These are phyloP conservation scores for Agrotis clavis DNA, from an alignment of 2,888 invertebrate genomes.

Conservation along the genomic window DNA sequence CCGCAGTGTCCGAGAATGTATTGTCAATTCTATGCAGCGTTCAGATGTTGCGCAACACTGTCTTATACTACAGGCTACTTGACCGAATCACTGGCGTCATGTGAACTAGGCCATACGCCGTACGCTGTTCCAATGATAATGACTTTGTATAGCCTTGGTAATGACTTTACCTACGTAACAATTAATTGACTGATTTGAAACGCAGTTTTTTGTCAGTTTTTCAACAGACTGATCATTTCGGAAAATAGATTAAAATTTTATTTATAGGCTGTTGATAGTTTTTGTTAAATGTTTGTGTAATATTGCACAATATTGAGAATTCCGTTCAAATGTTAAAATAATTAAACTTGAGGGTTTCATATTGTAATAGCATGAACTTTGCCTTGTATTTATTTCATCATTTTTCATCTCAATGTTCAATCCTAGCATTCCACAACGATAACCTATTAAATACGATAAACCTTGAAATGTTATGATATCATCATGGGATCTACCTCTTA, in stretches of 20 bases:
- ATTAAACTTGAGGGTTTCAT: constrained; percentile 1
- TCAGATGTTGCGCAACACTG: constrained; percentile 7
- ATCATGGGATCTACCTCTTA: too few relatives aligned
- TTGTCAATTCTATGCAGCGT: neutral
- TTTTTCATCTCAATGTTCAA: too few relatives aligned
- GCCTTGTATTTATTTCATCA: neutral
- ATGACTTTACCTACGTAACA: constrained; percentile 50
- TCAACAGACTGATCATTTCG: constrained; percentile 4
- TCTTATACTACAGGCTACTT: constrained; percentile 7
- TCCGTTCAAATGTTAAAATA: neutral
- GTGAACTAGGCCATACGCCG: constrained; percentile 43
- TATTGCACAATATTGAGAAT: constrained; percentile 36
- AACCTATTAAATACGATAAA: neutral
- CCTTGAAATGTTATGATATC: too few relatives aligned
- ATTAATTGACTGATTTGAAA: constrained; percentile 57
- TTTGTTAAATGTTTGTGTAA: neutral
- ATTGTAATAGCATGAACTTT: neutral
- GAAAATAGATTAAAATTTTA: constrained; percentile 25
- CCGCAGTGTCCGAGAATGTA: constrained; percentile 2
- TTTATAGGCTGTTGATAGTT: constrained; percentile 31
- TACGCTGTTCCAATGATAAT: constrained; percentile 57
- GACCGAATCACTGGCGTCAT: constrained; percentile 22
- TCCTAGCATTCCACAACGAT: neutral
- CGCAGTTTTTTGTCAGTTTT: constrained; percentile 52
- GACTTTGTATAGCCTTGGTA: constrained; percentile 76